These are phyloP conservation scores for Deilephila porcellus DNA, from an alignment of 2,888 invertebrate genomes.

Conservation along the genomic window DNA sequence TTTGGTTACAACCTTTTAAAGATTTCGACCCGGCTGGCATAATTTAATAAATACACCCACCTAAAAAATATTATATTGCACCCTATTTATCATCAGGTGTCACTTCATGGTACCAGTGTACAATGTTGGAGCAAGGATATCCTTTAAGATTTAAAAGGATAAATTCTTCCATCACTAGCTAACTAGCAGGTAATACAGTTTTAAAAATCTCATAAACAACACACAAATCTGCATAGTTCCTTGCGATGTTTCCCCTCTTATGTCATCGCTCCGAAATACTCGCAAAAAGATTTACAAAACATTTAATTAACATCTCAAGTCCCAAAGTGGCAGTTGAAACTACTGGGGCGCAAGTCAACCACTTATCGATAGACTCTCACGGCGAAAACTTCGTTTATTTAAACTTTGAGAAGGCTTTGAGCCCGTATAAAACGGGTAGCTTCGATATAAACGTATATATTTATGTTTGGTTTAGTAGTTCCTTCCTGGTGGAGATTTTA, in stretches of 20 bases:
- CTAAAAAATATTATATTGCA: too few species aligned
- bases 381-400: slow-evolving; percentile 18
- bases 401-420: slow-evolving; percentile 18
- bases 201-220: not conserved
- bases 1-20: too few species aligned
- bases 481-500: not conserved
- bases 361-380: slow-evolving; percentile 17
- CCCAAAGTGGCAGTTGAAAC: slow-evolving; percentile 8
- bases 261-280: not conserved
- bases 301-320: slow-evolving; percentile 23
- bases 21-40: too few species aligned
- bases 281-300: not conserved
- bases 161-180: too few species aligned
- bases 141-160: too few species aligned
- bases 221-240: not conserved
- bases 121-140: too few species aligned
- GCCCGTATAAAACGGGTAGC: slow-evolving; percentile 3
- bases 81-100: too few species aligned
- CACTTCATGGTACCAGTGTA: too few species aligned
- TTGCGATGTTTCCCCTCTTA: not conserved
- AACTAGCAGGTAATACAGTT: too few species aligned
- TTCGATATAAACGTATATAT: not conserved
- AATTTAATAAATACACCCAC: too few species aligned
- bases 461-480: not conserved
- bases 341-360: not conserved